Base-by-base conservation (phyloP, 2,888 invertebrate species). In the Actias luna region DNA sequence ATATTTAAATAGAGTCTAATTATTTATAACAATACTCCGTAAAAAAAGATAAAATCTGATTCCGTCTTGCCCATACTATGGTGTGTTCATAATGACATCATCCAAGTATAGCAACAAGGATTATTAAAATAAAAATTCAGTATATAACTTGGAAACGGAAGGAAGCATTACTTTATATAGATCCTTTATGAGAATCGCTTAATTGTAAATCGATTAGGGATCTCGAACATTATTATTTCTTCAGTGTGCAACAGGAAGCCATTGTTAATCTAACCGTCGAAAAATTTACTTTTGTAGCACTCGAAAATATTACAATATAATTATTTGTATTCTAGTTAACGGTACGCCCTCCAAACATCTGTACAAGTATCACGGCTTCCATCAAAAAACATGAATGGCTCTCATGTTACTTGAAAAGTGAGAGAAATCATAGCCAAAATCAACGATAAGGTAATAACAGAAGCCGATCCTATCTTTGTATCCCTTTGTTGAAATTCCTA, bases 401-500 rank as follows among this genome's bases (percentile, higher is more conserved):
- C 83, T 89, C 85, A 82, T 85, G 89, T 91, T 88, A 87, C 88
- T 84, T 70, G 66, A 86, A 82, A 83, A 88, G 89, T 88, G 89
- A 87, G 88, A 89, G 86, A 90, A 88, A 90, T 88, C 87, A 82
- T 74, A 83, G 80, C 74, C 75, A 75, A 79, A 86, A 88, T 88
- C 85, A 85, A 83, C 82, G 91, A 91, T 90, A 89, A 91, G 89
- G 89, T 85, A 89, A 89, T 91, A 90, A 87, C 92, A 89, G 92
- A 82, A 92, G 92, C 89, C 79, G 89, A 88, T 90, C 84, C 83
- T 80, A 84, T 88, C 90, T 87, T 91, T 92, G 88, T 90, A 79
- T 79, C 72, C 88, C 82, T 84, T 92, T 91, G 89, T 91, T 85
- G 69, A 66, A 70, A 69, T 72, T 71, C 66, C 70, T 79, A 78